Conservation (phyloP, 1,140 invertebrate species). For the Ceratina japonica region DNA sequence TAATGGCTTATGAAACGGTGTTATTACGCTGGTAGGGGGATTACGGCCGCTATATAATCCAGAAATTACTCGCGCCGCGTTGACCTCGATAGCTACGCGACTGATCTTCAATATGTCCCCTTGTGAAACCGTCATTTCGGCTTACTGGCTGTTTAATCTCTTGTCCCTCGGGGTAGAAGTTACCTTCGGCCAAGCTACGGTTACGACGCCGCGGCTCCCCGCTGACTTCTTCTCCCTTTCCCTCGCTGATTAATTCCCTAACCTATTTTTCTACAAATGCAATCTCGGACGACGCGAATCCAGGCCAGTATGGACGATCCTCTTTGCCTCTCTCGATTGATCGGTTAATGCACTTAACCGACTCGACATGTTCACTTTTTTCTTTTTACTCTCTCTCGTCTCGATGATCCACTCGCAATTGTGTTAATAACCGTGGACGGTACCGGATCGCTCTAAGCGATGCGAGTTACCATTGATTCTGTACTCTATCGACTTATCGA, state of each 20-base stretch:
- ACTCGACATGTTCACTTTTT: neutral
- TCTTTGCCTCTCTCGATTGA: neutral
- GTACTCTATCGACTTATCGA: too few relatives aligned
- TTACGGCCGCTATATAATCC: slow-evolving; percentile 50
- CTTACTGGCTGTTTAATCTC: slow-evolving; percentile 49
- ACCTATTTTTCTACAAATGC: slow-evolving; percentile 39
- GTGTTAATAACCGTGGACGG: too few relatives aligned
- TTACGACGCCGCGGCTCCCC: slow-evolving; percentile 10
- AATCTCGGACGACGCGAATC: slow-evolving; percentile 19
- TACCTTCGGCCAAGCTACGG: neutral
- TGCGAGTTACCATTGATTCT: too few relatives aligned
- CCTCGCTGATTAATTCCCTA: slow-evolving; percentile 40
- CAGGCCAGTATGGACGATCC: slow-evolving; percentile 31
- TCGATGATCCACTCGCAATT: too few relatives aligned
- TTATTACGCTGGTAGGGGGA: slow-evolving; percentile 39
- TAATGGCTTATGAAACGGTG: slow-evolving; percentile 41
- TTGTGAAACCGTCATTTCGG: slow-evolving; percentile 37
- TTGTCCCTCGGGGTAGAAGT: slow-evolving; percentile 17
- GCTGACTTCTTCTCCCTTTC: slow-evolving; percentile 11
- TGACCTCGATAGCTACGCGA: slow-evolving; percentile 41
- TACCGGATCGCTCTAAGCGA: too few relatives aligned
- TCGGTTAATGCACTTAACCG: too few relatives aligned
- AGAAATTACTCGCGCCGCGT: slow-evolving; percentile 51
- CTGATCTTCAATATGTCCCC: slow-evolving; percentile 52
- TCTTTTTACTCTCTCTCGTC: too few relatives aligned